Evolutionary conservation across 2,113 vertebrate species (phyloP), one percentile per base, ranked within the genome.

Genomic region (Nycticryphes semicollaris): DNA sequence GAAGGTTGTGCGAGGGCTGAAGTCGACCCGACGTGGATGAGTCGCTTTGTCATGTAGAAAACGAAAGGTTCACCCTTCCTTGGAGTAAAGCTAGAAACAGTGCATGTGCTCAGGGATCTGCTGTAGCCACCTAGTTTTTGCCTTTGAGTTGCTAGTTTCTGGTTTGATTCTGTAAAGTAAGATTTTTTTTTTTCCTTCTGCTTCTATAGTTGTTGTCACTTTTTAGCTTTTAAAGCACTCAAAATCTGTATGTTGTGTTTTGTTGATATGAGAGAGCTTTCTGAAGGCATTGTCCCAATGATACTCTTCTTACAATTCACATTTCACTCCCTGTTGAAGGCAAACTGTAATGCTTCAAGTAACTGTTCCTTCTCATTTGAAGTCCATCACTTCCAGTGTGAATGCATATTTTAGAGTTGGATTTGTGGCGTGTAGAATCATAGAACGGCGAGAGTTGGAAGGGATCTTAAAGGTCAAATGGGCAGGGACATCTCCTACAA

Each of bases 281-380:
- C 31, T 63, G 62, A 51, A 82, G 66, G 10, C 27, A 2, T 11
- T 6, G n/a, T 37, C 37, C n/a, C 22, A 2, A 20, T 13, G 79
- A 57, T 0, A 4, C 45, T 31, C 2, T 45, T 80, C 35, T 18
- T 57, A 9, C 23, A 12, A 8, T 39, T 72, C 33, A 25, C 0
- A 12, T 50, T 41, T 27, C 73, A 12, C 31, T 84, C n/a, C 22
- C 16, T 41, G 11, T 66, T 9, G 6, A 9, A 73, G 15, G 20
- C 35, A 57, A 64, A 8, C 37, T 78, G 28, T 47, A 64, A 70
- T 35, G 6, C 33, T 78, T 53, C 25, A 43, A 3, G 28, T 63
- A 35, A 2, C 35, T 63, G 11, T 10, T 64, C 0, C 1, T 48
- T 57, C 23, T 87, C 10, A 5, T 39, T 47, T 43, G 16, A 87